phyloP scores from a whole-genome alignment of 1,140 invertebrate genomes.

The Drosophila simulans region DNA sequence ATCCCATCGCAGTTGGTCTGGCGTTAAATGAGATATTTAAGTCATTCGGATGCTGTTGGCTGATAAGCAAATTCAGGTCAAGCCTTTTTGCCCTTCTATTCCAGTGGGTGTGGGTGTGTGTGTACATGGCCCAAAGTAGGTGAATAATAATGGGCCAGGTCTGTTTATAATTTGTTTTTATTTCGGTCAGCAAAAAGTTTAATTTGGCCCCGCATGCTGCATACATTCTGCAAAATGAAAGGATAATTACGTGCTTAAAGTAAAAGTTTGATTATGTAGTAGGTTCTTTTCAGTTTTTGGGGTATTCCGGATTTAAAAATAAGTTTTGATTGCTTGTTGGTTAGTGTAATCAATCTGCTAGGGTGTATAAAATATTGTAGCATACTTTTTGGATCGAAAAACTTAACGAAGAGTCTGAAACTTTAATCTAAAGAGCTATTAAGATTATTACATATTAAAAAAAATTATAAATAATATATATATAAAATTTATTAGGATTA shows the following conservation, averaged over 20 bases:
- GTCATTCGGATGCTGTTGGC: slow-evolving; percentile 70
- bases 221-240: slow-evolving; percentile 32
- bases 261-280: slow-evolving; percentile 58
- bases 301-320: neutral
- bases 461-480: neutral
- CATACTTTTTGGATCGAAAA: slow-evolving; percentile 41
- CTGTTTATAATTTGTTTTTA: slow-evolving; percentile 51
- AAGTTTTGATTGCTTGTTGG: too few species aligned
- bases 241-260: slow-evolving; percentile 67
- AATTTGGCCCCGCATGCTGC: slow-evolving; percentile 6
- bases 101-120: neutral
- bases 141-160: slow-evolving; percentile 63
- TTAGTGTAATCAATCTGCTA: too few species aligned
- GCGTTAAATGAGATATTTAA: slow-evolving; percentile 82
- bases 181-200: slow-evolving; percentile 40
- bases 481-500: too few species aligned
- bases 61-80: slow-evolving; percentile 75
- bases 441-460: neutral
- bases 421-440: neutral
- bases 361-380: slow-evolving; percentile 16
- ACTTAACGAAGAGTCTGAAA: slow-evolving; percentile 3
- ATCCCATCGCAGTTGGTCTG: slow-evolving; percentile 60
- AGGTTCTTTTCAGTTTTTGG: slow-evolving; percentile 15
- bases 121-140: slow-evolving; percentile 54
- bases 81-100: slow-evolving; percentile 48